Conservation (phyloP, 2,797 vertebrate species). For the Anabacerthia variegaticeps region DNA sequence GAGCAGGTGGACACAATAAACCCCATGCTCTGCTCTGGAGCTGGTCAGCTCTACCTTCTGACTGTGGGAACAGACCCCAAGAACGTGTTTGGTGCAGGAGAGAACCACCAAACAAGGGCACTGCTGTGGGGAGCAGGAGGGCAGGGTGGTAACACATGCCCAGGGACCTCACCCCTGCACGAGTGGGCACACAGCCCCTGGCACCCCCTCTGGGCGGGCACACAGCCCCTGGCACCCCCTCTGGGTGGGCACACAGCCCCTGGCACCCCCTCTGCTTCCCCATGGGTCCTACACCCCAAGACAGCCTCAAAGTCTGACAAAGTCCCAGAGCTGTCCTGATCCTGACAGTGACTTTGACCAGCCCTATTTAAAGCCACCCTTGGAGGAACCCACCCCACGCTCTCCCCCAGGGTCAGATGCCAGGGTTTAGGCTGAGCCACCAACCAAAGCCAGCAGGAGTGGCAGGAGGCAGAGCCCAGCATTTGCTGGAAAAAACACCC, state of each 20-base stretch:
- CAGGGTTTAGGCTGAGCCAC: not conserved
- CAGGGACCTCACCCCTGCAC: not conserved
- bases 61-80: not conserved
- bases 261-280: not conserved
- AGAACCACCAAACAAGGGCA: not conserved
- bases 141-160: too few relatives aligned
- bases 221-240: too few relatives aligned
- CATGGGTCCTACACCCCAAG: rapidly evolving
- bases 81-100: not conserved
- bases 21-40: not conserved
- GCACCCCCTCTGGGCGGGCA: too few relatives aligned
- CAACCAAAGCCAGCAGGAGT: not conserved
- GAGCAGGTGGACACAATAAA: not conserved
- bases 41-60: not conserved
- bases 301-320: not conserved
- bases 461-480: too few relatives aligned
- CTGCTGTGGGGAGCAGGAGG: rapidly evolving
- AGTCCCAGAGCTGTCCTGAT: not conserved
- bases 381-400: not conserved
- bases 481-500: not conserved
- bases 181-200: not conserved
- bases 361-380: not conserved
- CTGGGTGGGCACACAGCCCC: too few relatives aligned
- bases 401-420: not conserved
- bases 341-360: not conserved